Conservation (phyloP, 1,140 invertebrate species). For the Drosophila nebulosa region DNA sequence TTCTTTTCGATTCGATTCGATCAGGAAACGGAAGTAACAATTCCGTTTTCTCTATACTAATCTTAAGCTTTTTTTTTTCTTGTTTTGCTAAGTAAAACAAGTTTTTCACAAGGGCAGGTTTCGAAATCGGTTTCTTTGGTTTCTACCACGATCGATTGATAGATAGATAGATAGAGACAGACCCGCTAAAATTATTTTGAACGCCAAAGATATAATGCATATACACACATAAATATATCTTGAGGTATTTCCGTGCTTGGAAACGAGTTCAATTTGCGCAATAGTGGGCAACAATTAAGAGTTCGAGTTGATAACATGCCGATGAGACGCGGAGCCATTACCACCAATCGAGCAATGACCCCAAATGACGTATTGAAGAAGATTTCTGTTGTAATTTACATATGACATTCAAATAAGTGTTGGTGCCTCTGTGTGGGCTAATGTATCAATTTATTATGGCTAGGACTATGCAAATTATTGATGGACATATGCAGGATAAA, state of each 20-base stretch:
- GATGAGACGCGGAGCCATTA: constrained; percentile 14
- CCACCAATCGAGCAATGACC: constrained; percentile 27
- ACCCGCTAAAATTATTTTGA: constrained; percentile 35
- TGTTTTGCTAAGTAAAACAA: constrained; percentile 41
- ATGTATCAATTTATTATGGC: not conserved
- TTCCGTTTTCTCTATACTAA: constrained; percentile 48
- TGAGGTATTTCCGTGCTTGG: constrained; percentile 53
- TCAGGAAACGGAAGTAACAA: constrained; percentile 72
- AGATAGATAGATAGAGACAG: constrained; percentile 16
- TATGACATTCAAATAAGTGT: not conserved
- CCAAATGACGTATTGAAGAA: not conserved
- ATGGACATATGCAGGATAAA: not conserved
- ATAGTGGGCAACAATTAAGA: constrained; percentile 13
- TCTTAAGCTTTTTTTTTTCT: constrained; percentile 35
- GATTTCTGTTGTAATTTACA: not conserved
- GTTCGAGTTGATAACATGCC: constrained; percentile 7
- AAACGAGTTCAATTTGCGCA: constrained; percentile 69
- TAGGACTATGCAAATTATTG: not conserved
- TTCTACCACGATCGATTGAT: constrained; percentile 35
- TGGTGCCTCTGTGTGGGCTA: not conserved
- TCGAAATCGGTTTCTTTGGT: constrained; percentile 23
- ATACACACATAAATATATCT: constrained; percentile 8
- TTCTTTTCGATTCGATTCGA: constrained; percentile 34
- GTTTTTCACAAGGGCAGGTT: constrained; percentile 63
- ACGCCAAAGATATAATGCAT: constrained; percentile 4